A percentile compares a stretch with the other conserved stretches of the same genome.
Evolutionary conservation across 2,797 vertebrate species (phyloP).

Genomic region (Rhinophrynus dorsalis): DNA sequence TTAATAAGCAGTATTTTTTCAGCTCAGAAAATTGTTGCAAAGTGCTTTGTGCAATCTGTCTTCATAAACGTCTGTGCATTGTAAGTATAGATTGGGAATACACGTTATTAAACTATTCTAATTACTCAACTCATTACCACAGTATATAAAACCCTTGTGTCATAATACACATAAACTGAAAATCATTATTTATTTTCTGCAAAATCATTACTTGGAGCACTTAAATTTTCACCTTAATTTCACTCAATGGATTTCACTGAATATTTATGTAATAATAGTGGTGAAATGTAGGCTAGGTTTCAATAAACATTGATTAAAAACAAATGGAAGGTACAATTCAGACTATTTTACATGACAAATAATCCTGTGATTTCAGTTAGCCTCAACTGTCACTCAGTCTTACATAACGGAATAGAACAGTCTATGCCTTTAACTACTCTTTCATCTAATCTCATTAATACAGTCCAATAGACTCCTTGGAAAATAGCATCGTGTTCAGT

Average conservation of each 20-base stretch:
- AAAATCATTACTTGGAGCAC: not conserved
- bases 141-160: not conserved
- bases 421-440: slow-evolving; percentile 70
- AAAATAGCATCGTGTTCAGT: slow-evolving; percentile 56
- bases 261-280: slow-evolving; percentile 1
- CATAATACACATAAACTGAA: not conserved
- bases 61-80: not conserved
- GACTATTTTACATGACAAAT: slow-evolving; percentile 41
- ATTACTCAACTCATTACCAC: not conserved
- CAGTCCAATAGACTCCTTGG: slow-evolving; percentile 65
- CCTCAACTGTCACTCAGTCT: slow-evolving; percentile 57
- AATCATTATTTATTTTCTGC: not conserved
- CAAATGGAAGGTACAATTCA: slow-evolving; percentile 42
- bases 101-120: not conserved
- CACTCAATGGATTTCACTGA: not conserved
- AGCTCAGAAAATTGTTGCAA: not conserved
- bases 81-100: not conserved
- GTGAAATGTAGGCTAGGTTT: not conserved
- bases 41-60: not conserved
- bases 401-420: slow-evolving; percentile 69
- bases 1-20: no score
- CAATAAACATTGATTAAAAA: slow-evolving; percentile 19
- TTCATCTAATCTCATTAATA: slow-evolving; percentile 77
- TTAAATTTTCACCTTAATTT: not conserved
- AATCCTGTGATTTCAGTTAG: slow-evolving; percentile 35